Evolutionary conservation across 2,797 vertebrate species (phyloP).

Genomic region (Enteromius anoplus): DNA sequence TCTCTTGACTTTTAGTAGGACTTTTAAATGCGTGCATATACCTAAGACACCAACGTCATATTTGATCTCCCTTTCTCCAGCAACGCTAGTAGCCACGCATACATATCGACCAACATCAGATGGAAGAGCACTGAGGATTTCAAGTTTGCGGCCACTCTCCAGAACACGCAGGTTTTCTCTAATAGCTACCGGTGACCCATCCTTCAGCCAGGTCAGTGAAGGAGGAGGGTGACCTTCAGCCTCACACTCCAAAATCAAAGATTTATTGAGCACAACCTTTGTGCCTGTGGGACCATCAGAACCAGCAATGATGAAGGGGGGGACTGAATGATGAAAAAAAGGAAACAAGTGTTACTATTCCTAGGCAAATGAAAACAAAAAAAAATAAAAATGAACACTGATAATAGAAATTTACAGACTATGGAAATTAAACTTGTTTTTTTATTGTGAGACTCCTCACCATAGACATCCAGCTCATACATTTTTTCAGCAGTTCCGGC

Average conservation of each 20-base stretch:
- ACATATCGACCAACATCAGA: conserved; percentile 84
- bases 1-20: background rate
- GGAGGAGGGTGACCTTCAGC: conserved; percentile 90
- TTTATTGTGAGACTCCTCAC: conserved; percentile 73
- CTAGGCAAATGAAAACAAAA: background rate
- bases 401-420: background rate
- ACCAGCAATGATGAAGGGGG: conserved; percentile 85
- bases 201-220: conserved; percentile 92
- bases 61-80: conserved; percentile 92
- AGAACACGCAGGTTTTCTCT: conserved; percentile 79
- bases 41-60: conserved; percentile 92
- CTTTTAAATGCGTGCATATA: conserved; percentile 61
- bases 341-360: background rate
- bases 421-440: background rate
- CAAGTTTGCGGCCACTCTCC: conserved; percentile 83
- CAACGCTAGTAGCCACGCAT: conserved; percentile 92
- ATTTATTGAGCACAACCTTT: conserved; percentile 83
- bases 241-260: conserved; percentile 85
- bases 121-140: conserved; percentile 77
- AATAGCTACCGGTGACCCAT: conserved; percentile 83
- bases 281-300: conserved; percentile 74
- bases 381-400: background rate
- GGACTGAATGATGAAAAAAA: conserved; percentile 76
- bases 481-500: conserved; percentile 86
- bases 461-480: conserved; percentile 86